Evolutionary conservation across 2,888 invertebrate species (phyloP).

Genomic region (Epirrhoe alternata): DNA sequence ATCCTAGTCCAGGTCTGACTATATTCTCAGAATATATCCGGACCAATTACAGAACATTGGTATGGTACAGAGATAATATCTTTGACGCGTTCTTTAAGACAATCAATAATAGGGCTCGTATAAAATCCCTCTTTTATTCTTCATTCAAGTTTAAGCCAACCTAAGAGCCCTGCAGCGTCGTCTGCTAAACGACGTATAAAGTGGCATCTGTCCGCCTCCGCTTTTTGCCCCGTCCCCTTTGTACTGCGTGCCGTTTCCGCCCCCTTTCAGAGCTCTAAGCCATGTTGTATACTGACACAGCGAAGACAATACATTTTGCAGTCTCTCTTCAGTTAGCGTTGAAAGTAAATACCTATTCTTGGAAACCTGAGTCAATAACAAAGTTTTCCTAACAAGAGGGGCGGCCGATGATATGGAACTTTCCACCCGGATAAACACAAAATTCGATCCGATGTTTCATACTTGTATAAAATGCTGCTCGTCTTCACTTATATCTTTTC

Average conservation of each 20-base stretch:
- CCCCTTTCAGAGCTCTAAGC: constrained; percentile 50
- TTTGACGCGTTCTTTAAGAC: not conserved
- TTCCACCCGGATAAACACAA: not conserved
- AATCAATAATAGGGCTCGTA: not conserved
- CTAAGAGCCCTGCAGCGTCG: constrained; percentile 46
- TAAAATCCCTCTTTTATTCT: not conserved
- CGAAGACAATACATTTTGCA: constrained; percentile 14
- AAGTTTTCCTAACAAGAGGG: constrained; percentile 7
- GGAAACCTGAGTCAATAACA: not conserved
- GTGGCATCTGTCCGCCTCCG: constrained; percentile 55
- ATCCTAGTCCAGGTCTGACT: no score
- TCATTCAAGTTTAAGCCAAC: constrained; percentile 21
- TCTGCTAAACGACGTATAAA: constrained; percentile 51
- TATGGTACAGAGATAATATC: not conserved
- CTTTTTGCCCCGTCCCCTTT: constrained; percentile 57
- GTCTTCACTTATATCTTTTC: not conserved
- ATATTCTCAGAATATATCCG: not conserved
- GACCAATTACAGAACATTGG: not conserved
- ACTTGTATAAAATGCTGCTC: not conserved
- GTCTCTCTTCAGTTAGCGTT: not conserved
- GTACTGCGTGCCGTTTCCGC: constrained; percentile 58
- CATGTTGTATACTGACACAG: constrained; percentile 39
- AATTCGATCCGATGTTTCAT: not conserved
- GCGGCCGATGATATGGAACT: constrained; percentile 1
- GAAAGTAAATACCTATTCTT: constrained; percentile 18